phyloP scores from a whole-genome alignment of 2,113 vertebrate genomes.

The Protobothrops flavoviridis region DNA sequence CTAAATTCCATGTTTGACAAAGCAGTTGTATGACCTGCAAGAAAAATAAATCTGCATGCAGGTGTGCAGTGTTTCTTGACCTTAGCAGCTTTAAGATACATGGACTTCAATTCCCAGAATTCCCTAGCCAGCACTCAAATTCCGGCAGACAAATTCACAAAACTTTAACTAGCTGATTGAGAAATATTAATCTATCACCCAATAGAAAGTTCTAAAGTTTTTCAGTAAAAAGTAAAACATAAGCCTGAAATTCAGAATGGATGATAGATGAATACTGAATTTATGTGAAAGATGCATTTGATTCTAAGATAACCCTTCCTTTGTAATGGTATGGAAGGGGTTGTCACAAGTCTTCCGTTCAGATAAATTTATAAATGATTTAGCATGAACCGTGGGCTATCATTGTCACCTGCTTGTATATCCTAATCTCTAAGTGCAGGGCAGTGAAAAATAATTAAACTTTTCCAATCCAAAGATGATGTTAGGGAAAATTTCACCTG shows the following conservation, averaged over 20 bases:
- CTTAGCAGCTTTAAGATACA: neutral
- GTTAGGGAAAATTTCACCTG: neutral
- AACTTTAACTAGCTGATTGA: neutral
- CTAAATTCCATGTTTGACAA: neutral
- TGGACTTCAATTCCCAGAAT: neutral
- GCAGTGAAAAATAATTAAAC: neutral
- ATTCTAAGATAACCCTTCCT: neutral
- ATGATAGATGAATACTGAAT: neutral
- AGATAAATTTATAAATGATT: neutral
- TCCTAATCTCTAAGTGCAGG: neutral
- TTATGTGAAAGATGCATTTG: neutral
- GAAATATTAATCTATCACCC: neutral
- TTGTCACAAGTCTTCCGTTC: neutral
- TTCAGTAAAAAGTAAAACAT: neutral
- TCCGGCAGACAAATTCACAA: neutral
- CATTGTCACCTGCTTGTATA: neutral
- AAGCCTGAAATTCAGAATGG: neutral
- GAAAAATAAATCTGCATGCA: neutral
- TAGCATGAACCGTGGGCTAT: neutral
- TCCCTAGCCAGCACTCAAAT: neutral
- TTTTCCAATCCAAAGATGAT: neutral
- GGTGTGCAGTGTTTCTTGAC: neutral
- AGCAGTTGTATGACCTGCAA: neutral
- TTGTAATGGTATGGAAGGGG: neutral
- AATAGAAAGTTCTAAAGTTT: neutral